A percentile compares a stretch with the other conserved stretches of the same genome.
Evolutionary conservation across 30 jellyfish, hydroid and myxozoan species (phyloP).

Genomic region (Hydra vulgaris): DNA sequence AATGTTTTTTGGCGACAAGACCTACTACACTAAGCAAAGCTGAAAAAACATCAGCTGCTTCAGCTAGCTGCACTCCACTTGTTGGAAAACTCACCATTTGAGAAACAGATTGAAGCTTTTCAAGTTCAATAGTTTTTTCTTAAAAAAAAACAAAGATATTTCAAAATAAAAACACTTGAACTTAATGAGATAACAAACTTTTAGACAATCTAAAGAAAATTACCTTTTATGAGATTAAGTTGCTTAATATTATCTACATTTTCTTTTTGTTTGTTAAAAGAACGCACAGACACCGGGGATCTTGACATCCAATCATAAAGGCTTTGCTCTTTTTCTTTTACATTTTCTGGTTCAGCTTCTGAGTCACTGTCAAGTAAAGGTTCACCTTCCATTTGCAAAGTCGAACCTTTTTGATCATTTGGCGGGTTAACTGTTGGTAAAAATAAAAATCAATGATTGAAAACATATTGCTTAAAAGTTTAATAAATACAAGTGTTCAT

Average conservation of each 20-base stretch:
- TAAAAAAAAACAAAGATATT: background rate
- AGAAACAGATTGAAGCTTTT: slow-evolving; percentile 31
- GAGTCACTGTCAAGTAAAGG: slow-evolving; percentile 22
- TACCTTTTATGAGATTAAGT: background rate
- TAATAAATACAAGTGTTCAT: too few relatives aligned
- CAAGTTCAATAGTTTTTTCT: slow-evolving; percentile 11
- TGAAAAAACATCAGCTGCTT: slow-evolving; percentile 65
- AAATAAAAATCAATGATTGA: background rate
- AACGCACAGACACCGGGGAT: slow-evolving; percentile 17
- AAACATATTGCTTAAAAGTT: too few relatives aligned
- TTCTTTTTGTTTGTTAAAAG: background rate
- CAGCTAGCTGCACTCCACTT: slow-evolving; percentile 92
- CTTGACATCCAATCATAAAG: slow-evolving; percentile 46
- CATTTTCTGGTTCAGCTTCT: slow-evolving; percentile 16
- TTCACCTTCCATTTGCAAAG: background rate
- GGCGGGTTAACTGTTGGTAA: background rate
- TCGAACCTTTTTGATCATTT: background rate
- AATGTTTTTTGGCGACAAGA: slow-evolving; percentile 12
- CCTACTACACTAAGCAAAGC: slow-evolving; percentile 58
- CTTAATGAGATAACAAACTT: background rate
- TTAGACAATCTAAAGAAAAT: background rate
- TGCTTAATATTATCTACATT: background rate
- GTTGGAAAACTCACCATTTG: slow-evolving; percentile 97
- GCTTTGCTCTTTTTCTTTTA: slow-evolving; percentile 12
- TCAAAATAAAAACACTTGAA: too few relatives aligned